Evolutionary conservation across 2,797 vertebrate species (phyloP), one percentile per base, ranked within the genome.

Genomic region (Ctenochaetus hawaiiensis): DNA sequence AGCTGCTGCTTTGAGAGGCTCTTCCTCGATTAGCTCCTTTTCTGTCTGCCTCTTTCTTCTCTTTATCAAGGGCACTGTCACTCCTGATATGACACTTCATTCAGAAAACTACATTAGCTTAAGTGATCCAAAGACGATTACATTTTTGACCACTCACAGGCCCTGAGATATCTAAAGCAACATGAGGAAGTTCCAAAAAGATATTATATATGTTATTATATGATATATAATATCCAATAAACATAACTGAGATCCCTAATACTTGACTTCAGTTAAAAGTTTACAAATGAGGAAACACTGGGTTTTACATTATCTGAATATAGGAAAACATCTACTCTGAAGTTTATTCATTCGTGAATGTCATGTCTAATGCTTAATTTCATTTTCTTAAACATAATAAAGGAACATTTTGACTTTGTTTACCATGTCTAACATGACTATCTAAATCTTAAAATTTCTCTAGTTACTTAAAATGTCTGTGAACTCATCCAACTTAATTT

Each of bases 51-150:
- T 67, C 41, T 49, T 58, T 59, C 3, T 0, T 30, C 22, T 39
- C 53, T 59, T 22, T 49, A 14, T 30, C 11, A 67, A 72, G 43
- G 49, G 6, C 34, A 56, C 6, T 26, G 57, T 30, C 44, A 1
- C 47, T 51, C 3, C 18, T 37, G 57, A 77, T 52, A 17, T 45
- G 1, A 54, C 30, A 26, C 0, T 43, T 12, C 53, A 64, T 68
- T 77, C 18, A 61, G 49, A 70, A 71, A 45, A 51, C 22, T 6
- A 17, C 26, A 44, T 63, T 41, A 61, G 57, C 17, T 22, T 26
- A 0, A 48, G 20, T 30, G 14, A 44, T 60, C 3, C 16, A 8
- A 45, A 17, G 1, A 9, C 2, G 7, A 47, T 68, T 23, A 60
- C 48, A 54, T 30, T 18, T 13, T 49, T 48, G 20, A 39, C 5